Base-by-base conservation (phyloP, 2,113 vertebrate species). In the Catagonus wagneri region DNA sequence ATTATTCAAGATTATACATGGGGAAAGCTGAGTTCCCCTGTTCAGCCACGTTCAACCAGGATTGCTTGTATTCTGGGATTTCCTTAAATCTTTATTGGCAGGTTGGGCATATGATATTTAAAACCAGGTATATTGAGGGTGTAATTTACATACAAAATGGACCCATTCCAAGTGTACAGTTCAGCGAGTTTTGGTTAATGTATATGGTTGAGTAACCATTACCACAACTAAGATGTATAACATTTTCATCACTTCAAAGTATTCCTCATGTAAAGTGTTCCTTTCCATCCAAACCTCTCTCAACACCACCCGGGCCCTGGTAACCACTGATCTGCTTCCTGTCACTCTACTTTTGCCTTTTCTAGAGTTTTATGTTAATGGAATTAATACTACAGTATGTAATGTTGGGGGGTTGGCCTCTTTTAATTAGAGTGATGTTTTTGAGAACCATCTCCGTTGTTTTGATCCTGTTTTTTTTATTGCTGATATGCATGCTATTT, bases 51-150 rank as follows among this genome's bases (percentile, higher is more conserved):
- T 81, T 76, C 36, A 71, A 34, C 66, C 23, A 81, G 34, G 9
- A 34, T 65, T 95, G 54, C 44, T 60, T 95, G 56, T n/a, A 23
- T n/a, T 92, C 85, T 92, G 5, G 23, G n/a, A 76, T 76, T 71
- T 86, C 32, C 54, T 3, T 78, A 34, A 72, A 54, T 76, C 29
- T 92, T 39, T 66, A 63, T 83, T 78, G 32, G 25, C 23, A 54
- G 1, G 0, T 4, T 83, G 20, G 4, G 17, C 8, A 27, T 68
- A 34, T 81, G 81, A 71, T 72, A n/a, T 58, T 71, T 83, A 83
- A 34, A 74, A 65, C 32, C 12, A 3, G 19, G 11, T 58, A 39
- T 69, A 66, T 65, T 34, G 4, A 68, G 23, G 23, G 3, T 58
- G n/a, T 76, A 76, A 74, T 89, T 61, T 89, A 54, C 6, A 56